These are phyloP conservation scores for Cyprinus carpio DNA, from an alignment of 2,113 vertebrate genomes.

Conservation along the genomic window DNA sequence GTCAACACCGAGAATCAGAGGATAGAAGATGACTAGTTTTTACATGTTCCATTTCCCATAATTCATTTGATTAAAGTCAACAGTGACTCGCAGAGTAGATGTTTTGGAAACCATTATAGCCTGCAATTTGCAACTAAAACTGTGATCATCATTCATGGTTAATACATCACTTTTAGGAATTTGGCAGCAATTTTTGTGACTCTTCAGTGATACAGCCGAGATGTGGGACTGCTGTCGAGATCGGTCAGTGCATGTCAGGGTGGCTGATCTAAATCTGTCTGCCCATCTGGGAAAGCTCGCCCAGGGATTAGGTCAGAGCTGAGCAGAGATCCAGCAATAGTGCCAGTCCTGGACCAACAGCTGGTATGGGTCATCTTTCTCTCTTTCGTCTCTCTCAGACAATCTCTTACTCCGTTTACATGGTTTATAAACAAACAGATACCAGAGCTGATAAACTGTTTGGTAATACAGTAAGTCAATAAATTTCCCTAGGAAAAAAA, in stretches of 20 bases:
- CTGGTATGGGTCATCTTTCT: slow-evolving; percentile 28
- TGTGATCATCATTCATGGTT: slow-evolving; percentile 15
- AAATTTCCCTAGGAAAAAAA: not conserved
- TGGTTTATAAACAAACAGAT: not conserved
- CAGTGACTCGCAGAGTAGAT: not conserved
- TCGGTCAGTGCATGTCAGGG: slow-evolving; percentile 66
- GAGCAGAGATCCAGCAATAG: slow-evolving; percentile 9
- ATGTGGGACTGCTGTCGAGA: slow-evolving; percentile 14
- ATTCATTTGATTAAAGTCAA: slow-evolving; percentile 5
- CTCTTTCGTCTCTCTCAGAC: not conserved
- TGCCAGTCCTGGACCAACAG: slow-evolving; percentile 32
- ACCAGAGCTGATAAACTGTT: not conserved
- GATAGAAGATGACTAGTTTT: not conserved
- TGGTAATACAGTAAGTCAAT: not conserved
- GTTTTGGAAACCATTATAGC: not conserved
- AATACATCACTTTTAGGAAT: slow-evolving; percentile 1
- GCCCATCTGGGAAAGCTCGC: slow-evolving; percentile 64
- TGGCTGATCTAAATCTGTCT: slow-evolving; percentile 65
- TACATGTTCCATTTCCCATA: not conserved
- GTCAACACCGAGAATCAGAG: not conserved
- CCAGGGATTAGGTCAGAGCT: slow-evolving; percentile 64
- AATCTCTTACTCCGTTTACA: not conserved
- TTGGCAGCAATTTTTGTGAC: not conserved
- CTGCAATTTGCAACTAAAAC: slow-evolving; percentile 27
- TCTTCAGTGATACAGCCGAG: not conserved